Evolutionary conservation across 1,140 invertebrate species (phyloP).

Genomic region (Neodiprion lecontei): DNA sequence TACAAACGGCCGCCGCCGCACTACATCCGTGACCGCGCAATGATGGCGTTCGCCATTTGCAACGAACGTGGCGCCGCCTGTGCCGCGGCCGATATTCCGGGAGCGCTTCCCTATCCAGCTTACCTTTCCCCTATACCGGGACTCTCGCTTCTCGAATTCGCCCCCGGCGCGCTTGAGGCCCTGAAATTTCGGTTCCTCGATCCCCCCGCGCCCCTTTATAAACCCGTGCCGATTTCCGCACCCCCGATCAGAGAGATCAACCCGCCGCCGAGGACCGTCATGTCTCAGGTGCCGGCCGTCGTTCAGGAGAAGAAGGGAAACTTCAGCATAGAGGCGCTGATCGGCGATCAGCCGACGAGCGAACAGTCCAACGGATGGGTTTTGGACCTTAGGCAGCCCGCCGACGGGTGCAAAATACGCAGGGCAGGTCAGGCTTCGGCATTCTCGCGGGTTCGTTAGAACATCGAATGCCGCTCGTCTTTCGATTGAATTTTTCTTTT

Average conservation of each 20-base stretch:
- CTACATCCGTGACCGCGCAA: conserved; percentile 61
- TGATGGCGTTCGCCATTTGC: conserved; percentile 60
- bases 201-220: conserved; percentile 54
- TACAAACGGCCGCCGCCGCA: conserved; percentile 86
- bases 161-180: conserved; percentile 58
- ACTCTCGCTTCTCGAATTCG: conserved; percentile 60
- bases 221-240: conserved; percentile 60
- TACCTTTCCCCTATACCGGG: conserved; percentile 58
- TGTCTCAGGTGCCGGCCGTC: conserved; percentile 24
- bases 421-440: conserved; percentile 56
- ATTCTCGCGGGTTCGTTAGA: conserved; percentile 45
- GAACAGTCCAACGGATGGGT: conserved; percentile 47
- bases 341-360: conserved; percentile 56
- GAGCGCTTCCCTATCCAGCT: conserved; percentile 44
- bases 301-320: conserved; percentile 54
- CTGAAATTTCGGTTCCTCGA: conserved; percentile 57
- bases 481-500: no score
- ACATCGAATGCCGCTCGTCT: conserved; percentile 37
- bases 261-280: conserved; percentile 25
- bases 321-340: conserved; percentile 64
- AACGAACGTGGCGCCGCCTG: conserved; percentile 48
- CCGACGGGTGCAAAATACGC: conserved; percentile 56
- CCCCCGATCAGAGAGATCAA: conserved; percentile 42
- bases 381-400: conserved; percentile 53
- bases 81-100: conserved; percentile 31